Evolutionary conservation across 2,113 vertebrate genomes (phyloP), one percentile per base, ranked within the genome.

Genomic region (Oncorhynchus clarkii): DNA sequence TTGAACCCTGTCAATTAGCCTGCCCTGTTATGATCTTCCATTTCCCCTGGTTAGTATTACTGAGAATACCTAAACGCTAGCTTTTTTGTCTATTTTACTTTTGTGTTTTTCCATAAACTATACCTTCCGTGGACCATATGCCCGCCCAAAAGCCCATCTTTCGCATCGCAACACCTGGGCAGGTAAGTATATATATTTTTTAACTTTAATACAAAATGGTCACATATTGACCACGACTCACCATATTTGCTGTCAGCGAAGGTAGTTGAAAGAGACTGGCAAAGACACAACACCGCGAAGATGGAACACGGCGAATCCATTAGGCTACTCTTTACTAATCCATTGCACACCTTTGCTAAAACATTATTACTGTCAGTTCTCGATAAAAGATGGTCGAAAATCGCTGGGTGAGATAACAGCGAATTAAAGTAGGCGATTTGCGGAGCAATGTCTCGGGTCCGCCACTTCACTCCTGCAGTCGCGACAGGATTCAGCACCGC

Each of bases 301-400:
- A 93, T 20, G 89, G 88, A 88, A 85, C 85, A 81, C 77, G 14
- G 78, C n/a, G 87, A 73, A 85, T 88, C 90, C 92, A 93, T 93
- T 29, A 67, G 39, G 39, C 39, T 45, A 45, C 39, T 74, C 59
- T 45, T 75, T 49, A 60, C 80, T 51, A 79, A 85, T 73, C 90
- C 92, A 89, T 88, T 64, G 78, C 87, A 70, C 80, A 84, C 76
- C 80, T 84, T 67, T 80, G 84, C 77, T 85, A 89, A 80, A 88
- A 85, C 75, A 48, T 85, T 88, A 87, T 87, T 87, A 5, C 20
- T 34, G n/a, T 68, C 20, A 13, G 69, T 31, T 68, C 66, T 68
- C 51, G 6, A 49, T 22, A 34, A 2, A n/a, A 12, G 18, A 60
- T 57, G 24, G 70, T 70, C 45, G 62, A 69, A 45, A 2, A 27